Evolutionary conservation across 1,140 invertebrate species (phyloP), one percentile per base, ranked within the genome.

Genomic region (Ooceraea biroi): DNA sequence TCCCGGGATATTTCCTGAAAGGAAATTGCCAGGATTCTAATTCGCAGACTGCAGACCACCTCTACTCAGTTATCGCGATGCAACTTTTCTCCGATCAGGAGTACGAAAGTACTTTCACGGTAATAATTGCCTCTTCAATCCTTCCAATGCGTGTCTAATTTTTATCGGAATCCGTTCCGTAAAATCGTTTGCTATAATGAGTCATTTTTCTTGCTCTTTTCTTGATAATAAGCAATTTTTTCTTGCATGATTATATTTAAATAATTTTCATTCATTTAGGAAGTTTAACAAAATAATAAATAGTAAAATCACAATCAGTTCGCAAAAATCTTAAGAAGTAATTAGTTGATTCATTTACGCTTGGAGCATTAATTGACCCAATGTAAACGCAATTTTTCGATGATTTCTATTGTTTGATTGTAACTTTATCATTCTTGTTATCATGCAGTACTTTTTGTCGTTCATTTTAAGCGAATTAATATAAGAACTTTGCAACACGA

Each of bases 21-120:
- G 78, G 78, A 82, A 82, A 82, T 82, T 82, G 69, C 66, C 36
- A 82, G 19, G 69, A 82, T 82, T 74, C 68, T 74, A 82, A 82
- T 82, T 82, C 58, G 71, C 76, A 69, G 50, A 36, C 36, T 78
- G 63, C 63, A 57, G 48, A 27, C 27, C 41, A 22, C 73, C 12
- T 22, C 71, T 82, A 48, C 10, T 14, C 14, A 46, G 46, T 50
- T 69, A 80, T 80, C 78, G 44, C 78, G 55, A 82, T 52, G 78
- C 78, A 55, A 82, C 71, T 82, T 82, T 74, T 82, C 57, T 82
- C 17, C 69, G 78, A 82, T 72, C 66, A 66, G 36, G 44, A 61
- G 57, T 60, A 74, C n/a, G 52, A 48, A 25, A 14, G 78, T 74
- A 72, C 78, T 82, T 82, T 63, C 69, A 74, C 27, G 69, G 30